Conservation (phyloP, 2,797 vertebrate genomes). For the Coendou prehensilis region DNA sequence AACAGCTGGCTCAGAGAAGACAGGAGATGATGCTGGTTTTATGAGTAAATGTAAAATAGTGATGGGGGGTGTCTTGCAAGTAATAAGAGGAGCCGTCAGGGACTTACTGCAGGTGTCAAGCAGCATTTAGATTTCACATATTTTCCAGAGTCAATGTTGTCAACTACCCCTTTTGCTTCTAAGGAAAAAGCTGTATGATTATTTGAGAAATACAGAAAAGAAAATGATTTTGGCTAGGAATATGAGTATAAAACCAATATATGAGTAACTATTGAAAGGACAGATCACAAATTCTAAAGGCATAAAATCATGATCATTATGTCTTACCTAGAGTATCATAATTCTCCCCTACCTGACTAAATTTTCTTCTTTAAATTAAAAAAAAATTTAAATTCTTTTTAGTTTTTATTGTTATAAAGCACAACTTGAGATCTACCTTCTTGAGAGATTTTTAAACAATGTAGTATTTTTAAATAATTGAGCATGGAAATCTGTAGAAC, state of each 20-base stretch:
- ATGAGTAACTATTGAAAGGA: background rate
- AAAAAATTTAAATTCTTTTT: background rate
- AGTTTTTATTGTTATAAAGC: background rate
- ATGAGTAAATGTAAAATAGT: slow-evolving; percentile 74
- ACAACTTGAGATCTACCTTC: background rate
- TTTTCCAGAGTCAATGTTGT: slow-evolving; percentile 35
- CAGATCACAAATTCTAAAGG: background rate
- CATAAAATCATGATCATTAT: background rate
- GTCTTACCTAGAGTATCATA: background rate
- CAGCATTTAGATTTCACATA: background rate
- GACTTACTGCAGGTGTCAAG: slow-evolving; percentile 58
- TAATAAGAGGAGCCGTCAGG: slow-evolving; percentile 56
- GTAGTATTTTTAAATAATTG: background rate
- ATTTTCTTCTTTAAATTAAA: background rate
- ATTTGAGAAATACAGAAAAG: background rate
- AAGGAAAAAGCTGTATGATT: background rate
- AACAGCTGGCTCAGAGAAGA: slow-evolving; percentile 78
- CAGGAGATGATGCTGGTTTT: slow-evolving; percentile 70
- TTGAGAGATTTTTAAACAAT: background rate
- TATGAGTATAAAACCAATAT: background rate
- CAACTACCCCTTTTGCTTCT: background rate
- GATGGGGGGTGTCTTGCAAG: slow-evolving; percentile 67
- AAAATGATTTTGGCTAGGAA: background rate
- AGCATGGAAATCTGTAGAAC: background rate
- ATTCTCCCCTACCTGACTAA: background rate